A percentile compares a stretch with the other conserved stretches of the same genome.
Evolutionary conservation across 2,797 vertebrate genomes (phyloP).

Genomic region (Sibirionetta formosa): DNA sequence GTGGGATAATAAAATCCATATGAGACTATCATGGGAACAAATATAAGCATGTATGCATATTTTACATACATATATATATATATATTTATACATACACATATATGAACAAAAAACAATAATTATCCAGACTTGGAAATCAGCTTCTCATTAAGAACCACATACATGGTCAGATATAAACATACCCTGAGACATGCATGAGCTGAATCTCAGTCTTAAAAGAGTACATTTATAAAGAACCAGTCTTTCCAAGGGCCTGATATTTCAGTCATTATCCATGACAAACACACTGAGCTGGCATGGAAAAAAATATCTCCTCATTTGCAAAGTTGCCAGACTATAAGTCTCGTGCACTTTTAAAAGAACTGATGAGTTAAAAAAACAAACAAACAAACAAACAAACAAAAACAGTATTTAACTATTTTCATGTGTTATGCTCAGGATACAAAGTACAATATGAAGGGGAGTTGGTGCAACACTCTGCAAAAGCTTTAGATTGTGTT

Average conservation of each 20-base stretch:
- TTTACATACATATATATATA: accelerated
- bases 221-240: not conserved
- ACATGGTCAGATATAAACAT: not conserved
- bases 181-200: not conserved
- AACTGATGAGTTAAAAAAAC: not conserved
- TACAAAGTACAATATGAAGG: not conserved
- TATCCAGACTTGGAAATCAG: not conserved
- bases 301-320: slow-evolving; percentile 2
- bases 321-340: not conserved
- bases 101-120: not conserved
- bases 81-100: not conserved
- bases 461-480: not conserved
- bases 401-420: not conserved
- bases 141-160: not conserved
- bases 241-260: not conserved
- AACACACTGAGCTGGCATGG: not conserved
- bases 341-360: not conserved
- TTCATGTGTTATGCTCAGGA: not conserved
- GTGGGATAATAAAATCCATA: not conserved
- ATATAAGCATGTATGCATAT: not conserved
- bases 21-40: not conserved
- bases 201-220: not conserved
- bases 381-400: slow-evolving; percentile 40
- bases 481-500: not conserved
- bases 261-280: not conserved